A percentile compares a stretch with the other conserved stretches of the same genome.
These are phyloP conservation scores for Neopelma chrysocephalum DNA, from an alignment of 2,797 vertebrate genomes.

Conservation along the genomic window DNA sequence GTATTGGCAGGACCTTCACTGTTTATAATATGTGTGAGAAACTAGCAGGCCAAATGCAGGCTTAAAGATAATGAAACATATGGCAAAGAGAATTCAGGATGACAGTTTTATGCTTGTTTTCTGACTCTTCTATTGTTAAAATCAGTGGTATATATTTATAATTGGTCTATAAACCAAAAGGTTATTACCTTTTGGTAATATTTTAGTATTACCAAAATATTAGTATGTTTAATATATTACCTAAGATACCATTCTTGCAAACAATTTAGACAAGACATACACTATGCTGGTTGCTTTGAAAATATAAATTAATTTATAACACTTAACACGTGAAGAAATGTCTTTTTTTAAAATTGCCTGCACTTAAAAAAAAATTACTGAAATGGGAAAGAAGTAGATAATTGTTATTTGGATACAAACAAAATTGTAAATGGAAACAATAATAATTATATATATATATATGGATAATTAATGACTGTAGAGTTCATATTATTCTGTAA, in stretches of 20 bases:
- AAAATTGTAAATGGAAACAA: background rate
- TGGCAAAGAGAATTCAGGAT: background rate
- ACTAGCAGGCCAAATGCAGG: background rate
- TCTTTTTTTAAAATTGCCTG: background rate
- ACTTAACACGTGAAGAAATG: background rate
- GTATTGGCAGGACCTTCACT: background rate
- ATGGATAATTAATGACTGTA: background rate
- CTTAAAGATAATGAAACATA: constrained; percentile 35
- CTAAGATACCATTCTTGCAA: background rate
- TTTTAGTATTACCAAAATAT: no score
- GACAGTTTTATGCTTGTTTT: background rate
- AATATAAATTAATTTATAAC: background rate
- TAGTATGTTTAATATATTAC: no score
- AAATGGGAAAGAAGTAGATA: background rate
- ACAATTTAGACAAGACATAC: background rate
- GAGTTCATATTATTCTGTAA: background rate
- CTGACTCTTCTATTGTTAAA: background rate
- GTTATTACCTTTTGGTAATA: no score
- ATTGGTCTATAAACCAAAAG: background rate
- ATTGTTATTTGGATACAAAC: background rate
- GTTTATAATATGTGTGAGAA: background rate
- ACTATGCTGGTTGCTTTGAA: background rate
- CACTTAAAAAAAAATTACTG: background rate
- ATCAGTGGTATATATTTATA: background rate
- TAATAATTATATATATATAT: background rate